A percentile compares a stretch with the other conserved stretches of the same genome.
Conservation (phyloP, 2,888 invertebrate species). For the Napeogenes sylphis region DNA sequence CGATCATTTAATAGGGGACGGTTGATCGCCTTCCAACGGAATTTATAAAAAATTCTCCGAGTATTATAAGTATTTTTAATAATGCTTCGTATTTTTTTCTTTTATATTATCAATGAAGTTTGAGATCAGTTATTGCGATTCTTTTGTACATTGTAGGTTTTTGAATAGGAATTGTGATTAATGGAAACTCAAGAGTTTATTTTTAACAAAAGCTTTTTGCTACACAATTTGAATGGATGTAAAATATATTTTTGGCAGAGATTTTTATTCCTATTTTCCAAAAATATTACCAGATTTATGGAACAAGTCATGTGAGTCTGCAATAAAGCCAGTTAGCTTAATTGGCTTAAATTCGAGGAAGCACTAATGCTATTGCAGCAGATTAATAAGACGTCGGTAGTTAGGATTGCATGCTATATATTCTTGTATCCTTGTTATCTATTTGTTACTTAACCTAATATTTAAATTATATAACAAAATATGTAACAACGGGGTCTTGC, state of each 20-base stretch:
- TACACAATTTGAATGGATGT: background rate
- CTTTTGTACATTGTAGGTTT: constrained; percentile 5
- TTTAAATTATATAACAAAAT: background rate
- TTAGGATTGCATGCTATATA: constrained; percentile 1
- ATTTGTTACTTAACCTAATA: background rate
- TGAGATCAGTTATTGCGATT: constrained; percentile 13
- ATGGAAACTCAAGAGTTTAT: constrained; percentile 3
- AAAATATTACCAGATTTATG: background rate
- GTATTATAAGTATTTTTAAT: constrained; percentile 26
- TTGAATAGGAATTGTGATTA: constrained; percentile 6
- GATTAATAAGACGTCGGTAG: constrained; percentile 7
- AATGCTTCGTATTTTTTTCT: constrained; percentile 17
- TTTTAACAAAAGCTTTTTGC: constrained; percentile 4
- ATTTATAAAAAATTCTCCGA: constrained; percentile 41
- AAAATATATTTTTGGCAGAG: background rate
- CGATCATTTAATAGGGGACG: constrained; percentile 56
- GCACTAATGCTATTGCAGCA: constrained; percentile 4
- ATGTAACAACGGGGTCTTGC: background rate
- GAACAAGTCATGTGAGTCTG: constrained; percentile 6
- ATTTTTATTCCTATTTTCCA: background rate
- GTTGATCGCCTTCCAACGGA: constrained; percentile 45
- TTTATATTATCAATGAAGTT: constrained; percentile 17
- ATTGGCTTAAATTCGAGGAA: constrained; percentile 5
- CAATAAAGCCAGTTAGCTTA: constrained; percentile 7
- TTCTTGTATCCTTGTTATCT: constrained; percentile 5